phyloP scores from a whole-genome alignment of 2,797 vertebrate species.

The Macropodus opercularis region DNA sequence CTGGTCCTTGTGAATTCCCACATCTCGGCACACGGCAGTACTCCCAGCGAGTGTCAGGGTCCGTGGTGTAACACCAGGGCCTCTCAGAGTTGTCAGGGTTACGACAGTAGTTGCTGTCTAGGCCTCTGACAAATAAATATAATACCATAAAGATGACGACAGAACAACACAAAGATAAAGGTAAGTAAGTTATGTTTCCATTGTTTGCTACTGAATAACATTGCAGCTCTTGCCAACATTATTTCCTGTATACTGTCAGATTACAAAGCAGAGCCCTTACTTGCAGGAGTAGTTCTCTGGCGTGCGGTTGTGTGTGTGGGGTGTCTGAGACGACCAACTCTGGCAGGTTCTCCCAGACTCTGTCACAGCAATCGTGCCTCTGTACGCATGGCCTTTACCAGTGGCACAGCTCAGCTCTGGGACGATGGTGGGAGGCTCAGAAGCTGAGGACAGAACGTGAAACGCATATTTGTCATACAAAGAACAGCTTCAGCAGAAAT shows the following conservation, averaged over 20 bases:
- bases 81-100: conserved; percentile 93
- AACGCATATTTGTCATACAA: background rate
- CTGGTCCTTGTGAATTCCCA: no score
- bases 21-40: conserved; percentile 88
- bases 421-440: conserved; percentile 79
- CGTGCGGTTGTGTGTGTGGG: conserved; percentile 87
- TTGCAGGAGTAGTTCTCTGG: conserved; percentile 95
- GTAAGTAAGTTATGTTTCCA: no score
- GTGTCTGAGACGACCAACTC: conserved; percentile 86
- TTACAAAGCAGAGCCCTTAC: no score
- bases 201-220: no score
- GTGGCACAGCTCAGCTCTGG: conserved; percentile 86
- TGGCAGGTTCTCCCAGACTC: conserved; percentile 88
- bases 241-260: no score
- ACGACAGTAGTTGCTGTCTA: conserved; percentile 91
- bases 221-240: no score
- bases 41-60: conserved; percentile 85
- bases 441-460: conserved; percentile 68
- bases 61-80: conserved; percentile 95
- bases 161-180: no score
- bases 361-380: conserved; percentile 85
- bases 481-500: no score
- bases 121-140: conserved; percentile 82
- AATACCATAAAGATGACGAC: no score
- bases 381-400: conserved; percentile 85